phyloP scores from a whole-genome alignment of 2,888 invertebrate genomes.

The Chironomus tentans region DNA sequence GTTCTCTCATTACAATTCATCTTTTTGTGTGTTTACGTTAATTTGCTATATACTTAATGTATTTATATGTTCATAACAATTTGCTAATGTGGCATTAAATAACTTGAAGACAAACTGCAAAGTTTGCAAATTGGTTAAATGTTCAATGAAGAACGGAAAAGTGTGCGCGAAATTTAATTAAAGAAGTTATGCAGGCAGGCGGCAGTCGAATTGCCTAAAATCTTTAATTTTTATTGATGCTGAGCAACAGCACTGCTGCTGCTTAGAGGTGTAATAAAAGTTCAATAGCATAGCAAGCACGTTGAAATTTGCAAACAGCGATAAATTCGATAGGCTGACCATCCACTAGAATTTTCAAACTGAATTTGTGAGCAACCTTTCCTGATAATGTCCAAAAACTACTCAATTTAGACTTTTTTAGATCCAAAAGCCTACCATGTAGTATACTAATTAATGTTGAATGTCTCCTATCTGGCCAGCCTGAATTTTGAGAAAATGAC shows the following conservation, averaged over 20 bases:
- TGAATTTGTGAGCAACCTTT: too few species aligned
- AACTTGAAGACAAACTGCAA: background rate
- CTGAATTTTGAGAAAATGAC: background rate
- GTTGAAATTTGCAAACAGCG: background rate
- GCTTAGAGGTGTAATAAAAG: background rate
- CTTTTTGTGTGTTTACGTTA: background rate
- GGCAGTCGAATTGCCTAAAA: background rate
- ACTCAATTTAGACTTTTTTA: too few species aligned
- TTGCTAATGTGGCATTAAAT: background rate
- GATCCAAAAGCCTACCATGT: too few species aligned
- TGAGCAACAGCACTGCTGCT: too few species aligned
- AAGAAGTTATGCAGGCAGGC: background rate
- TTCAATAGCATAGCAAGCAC: background rate
- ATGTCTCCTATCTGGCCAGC: too few species aligned
- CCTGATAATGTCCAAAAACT: too few species aligned
- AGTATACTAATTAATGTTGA: too few species aligned
- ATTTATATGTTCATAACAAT: background rate
- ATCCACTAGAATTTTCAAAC: too few species aligned
- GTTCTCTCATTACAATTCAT: background rate
- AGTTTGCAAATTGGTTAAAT: background rate
- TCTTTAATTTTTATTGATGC: background rate
- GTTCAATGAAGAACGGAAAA: background rate
- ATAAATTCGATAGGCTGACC: too few species aligned
- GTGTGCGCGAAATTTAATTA: background rate
- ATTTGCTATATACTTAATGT: background rate